Percentiles rank a stretch among this genome's conserved stretches.
Conservation (phyloP, 2,113 vertebrate genomes). For the Amphiprion ocellaris region DNA sequence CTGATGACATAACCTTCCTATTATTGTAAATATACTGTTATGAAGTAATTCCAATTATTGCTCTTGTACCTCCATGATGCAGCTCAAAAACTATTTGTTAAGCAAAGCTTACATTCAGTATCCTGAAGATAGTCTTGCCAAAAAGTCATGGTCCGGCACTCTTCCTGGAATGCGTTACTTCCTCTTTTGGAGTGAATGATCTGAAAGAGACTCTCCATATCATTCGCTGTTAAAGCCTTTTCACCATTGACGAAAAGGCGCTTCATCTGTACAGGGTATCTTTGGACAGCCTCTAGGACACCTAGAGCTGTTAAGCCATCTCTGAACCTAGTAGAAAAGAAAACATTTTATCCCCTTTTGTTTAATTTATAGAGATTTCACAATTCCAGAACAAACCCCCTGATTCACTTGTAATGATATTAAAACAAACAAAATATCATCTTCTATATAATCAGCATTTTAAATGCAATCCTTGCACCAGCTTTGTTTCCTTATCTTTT, state of each 20-base stretch:
- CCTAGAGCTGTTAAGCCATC: conserved; percentile 17
- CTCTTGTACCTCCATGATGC: no score
- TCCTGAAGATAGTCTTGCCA: conserved; percentile 43
- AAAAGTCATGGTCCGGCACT: conserved; percentile 13
- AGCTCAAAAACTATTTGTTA: no score
- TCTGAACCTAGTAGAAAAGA: conserved; percentile 20
- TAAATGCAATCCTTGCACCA: no score
- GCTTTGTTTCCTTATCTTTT: no score
- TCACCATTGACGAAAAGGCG: conserved; percentile 5
- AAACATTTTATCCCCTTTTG: background rate
- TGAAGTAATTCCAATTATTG: no score
- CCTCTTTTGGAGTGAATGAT: conserved; percentile 22
- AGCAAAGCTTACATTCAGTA: conserved; percentile 28
- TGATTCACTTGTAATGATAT: background rate
- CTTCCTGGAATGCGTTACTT: conserved; percentile 16
- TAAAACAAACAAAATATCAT: background rate
- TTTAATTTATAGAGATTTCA: no score
- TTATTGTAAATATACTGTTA: no score
- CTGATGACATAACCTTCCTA: no score
- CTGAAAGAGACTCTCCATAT: conserved; percentile 9
- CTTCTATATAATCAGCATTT: no score
- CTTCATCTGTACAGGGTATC: conserved; percentile 15
- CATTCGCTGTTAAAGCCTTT: conserved; percentile 7
- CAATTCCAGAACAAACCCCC: no score
- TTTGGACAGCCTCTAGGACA: conserved; percentile 26